Evolutionary conservation across 1,140 invertebrate species (phyloP).

Genomic region (Plectrocnemia conspersa): DNA sequence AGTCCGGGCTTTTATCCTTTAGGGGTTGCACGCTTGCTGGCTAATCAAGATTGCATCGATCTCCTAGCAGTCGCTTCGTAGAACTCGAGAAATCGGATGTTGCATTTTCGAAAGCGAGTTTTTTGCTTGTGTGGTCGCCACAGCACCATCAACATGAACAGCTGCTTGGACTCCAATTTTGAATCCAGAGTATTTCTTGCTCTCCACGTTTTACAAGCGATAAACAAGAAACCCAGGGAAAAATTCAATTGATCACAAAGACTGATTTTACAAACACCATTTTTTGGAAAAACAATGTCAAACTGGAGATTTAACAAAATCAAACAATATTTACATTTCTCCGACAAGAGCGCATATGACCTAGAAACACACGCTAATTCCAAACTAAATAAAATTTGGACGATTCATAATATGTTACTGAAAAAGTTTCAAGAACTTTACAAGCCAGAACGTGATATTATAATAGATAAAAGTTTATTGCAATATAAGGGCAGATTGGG

Average conservation of each 20-base stretch:
- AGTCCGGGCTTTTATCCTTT: too few species aligned
- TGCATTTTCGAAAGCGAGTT: too few species aligned
- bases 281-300: conserved; percentile 9
- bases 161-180: too few species aligned
- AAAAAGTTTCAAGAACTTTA: conserved; percentile 5
- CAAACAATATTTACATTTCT: conserved; percentile 14
- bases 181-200: neutral
- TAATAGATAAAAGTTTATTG: conserved; percentile 9
- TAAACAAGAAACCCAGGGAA: neutral
- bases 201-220: neutral
- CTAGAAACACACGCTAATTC: conserved; percentile 1
- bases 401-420: neutral
- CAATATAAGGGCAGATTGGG: conserved; percentile 3
- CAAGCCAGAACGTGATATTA: neutral
- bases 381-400: conserved; percentile 10
- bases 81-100: too few species aligned
- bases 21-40: too few species aligned
- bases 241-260: neutral
- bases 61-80: neutral
- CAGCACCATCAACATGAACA: too few species aligned
- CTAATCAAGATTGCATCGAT: too few species aligned
- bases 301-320: neutral
- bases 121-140: too few species aligned
- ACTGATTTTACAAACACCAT: neutral
- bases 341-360: neutral